Evolutionary conservation across 2,888 invertebrate species (phyloP), one percentile per base, ranked within the genome.

Genomic region (Anthophora plumipes): DNA sequence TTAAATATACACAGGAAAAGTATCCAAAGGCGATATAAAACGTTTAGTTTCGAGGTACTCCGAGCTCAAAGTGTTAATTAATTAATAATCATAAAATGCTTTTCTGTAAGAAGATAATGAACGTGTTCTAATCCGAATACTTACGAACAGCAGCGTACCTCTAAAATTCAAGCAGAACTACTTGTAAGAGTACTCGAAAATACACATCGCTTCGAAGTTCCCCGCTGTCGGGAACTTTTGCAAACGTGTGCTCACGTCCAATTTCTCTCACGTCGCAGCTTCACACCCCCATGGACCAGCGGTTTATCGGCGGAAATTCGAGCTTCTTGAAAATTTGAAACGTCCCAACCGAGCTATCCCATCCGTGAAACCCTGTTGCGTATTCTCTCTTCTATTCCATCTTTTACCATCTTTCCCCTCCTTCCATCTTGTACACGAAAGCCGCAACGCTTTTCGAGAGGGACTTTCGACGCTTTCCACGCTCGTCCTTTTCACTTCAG

Each of bases 261-360:
- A 25, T 54, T 54, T 14, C 54, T 11, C 25, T 14, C 54, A 31
- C 14, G 54, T 22, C 25, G 22, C 25, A 14, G 3, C 25, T 11
- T 54, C 12, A 11, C 52, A 4, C 31, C 6, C 22, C 14, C 8
- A n/a, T 20, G 14, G 0, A 6, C 1, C 52, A 0, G 5, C 17
- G 39, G 14, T 66, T 52, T 54, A 54, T 25, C 41, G 60, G 12
- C 43, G 54, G 41, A 54, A 67, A 22, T 41, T 54, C n/a, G 41
- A 67, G 54, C 17, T 52, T 67, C 54, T 67, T 41, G 54, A 67
- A 67, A 41, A 41, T 67, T 41, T 43, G 41, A 67, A 67, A 54
- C n/a, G 25, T 54, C n/a, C 17, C 54, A 31, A 8, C 22, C 41
- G 17, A 54, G n/a, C 61, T 31, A 17, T 25, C 61, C 46, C 31